Percentiles rank a stretch among this genome's conserved stretches.
phyloP scores from a whole-genome alignment of 2,888 invertebrate genomes.

The Leucoma salicis region DNA sequence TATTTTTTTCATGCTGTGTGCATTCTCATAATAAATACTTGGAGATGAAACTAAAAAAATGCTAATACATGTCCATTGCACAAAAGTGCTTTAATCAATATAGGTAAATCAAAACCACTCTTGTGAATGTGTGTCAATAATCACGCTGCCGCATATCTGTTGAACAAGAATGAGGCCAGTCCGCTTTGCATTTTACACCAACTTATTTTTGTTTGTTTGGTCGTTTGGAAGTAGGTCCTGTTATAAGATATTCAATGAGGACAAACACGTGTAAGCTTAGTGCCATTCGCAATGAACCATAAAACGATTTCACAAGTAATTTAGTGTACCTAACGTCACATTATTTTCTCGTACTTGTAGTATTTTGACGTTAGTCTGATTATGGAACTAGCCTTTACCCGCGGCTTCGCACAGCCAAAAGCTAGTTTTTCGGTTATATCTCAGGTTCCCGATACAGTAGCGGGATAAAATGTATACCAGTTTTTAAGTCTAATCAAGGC shows the following conservation, averaged over 20 bases:
- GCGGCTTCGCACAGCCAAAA: no score
- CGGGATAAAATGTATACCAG: no score
- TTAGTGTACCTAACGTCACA: no score
- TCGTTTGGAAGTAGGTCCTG: conserved; percentile 24
- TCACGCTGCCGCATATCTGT: conserved; percentile 25
- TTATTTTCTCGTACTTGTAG: neutral
- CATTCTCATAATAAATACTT: conserved; percentile 21
- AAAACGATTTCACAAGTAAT: neutral
- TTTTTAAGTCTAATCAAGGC: no score
- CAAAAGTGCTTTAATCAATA: conserved; percentile 20
- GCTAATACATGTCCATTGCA: conserved; percentile 5
- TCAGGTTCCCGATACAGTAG: no score
- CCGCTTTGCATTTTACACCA: conserved; percentile 46
- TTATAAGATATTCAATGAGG: conserved; percentile 23
- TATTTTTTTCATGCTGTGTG: conserved; percentile 44
- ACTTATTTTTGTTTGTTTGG: conserved; percentile 39
- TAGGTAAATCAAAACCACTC: conserved; percentile 25
- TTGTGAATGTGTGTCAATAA: conserved; percentile 39
- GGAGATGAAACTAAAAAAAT: conserved; percentile 15
- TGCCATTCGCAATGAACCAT: neutral
- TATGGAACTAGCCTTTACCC: no score
- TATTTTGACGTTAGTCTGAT: no score
- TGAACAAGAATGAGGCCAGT: conserved; percentile 42
- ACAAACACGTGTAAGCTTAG: neutral
- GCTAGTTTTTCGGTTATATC: no score